Base-by-base conservation (phyloP, 2,113 vertebrate species). In the Cynocephalus volans region DNA sequence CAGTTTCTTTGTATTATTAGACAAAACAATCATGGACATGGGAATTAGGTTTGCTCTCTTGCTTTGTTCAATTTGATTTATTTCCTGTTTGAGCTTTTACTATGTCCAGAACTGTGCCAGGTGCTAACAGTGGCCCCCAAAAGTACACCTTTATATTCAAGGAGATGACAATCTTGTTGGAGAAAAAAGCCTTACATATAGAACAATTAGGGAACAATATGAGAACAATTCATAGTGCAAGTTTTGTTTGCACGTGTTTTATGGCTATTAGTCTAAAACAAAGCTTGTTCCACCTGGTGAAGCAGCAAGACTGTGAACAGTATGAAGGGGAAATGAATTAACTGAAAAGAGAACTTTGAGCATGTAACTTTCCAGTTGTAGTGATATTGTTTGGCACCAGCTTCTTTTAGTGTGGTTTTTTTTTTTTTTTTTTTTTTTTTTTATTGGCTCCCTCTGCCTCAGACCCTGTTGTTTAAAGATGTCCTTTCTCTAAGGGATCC, bases 321-420 rank as follows among this genome's bases (percentile, higher is more conserved):
- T 10, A 6, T 1, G 18, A 17, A 85, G 19, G 88, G 26, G 31
- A 86, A 64, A 58, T 36, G 90, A 33, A 31, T 64, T 56, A 13
- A 75, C 60, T 48, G 19, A 10, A 15, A 45, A 72, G 64, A 9
- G 65, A 82, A 14, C 18, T 2, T 17, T 6, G 28, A 33, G 45
- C 1, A 1, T 2, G 23, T 14, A 0, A n/a, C 4, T 60, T 81
- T 80, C 11, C 33, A 48, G 4, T 0, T 0, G 7, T 21, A 62
- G 24, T 8, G 8, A 48, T 69, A 0, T 17, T n/a, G 12, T 41
- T 67, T 31, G 28, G 14, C 8, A 0, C 33, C 18, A 67, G 26
- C 26, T 80, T 69, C 50, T 56, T 41, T 52, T 4, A 12, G 3
- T 9, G 13, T 56, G 2, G n/a, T n/a, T n/a, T n/a, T n/a, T n/a